phyloP scores from a whole-genome alignment of 2,113 vertebrate species.

The Enhydra lutris region DNA sequence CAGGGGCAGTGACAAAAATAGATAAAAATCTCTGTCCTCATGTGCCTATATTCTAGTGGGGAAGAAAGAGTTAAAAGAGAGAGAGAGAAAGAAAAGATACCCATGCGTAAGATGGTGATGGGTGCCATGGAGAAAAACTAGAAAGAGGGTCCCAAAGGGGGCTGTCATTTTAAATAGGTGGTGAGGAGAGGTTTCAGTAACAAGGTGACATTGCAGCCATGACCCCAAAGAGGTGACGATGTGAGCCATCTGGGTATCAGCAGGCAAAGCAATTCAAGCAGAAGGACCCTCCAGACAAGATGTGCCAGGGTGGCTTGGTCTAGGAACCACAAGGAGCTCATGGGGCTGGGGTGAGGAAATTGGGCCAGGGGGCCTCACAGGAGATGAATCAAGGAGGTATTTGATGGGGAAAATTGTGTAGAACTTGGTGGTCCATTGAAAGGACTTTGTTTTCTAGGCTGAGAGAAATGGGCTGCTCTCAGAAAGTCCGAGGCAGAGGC shows the following conservation, averaged over 20 bases:
- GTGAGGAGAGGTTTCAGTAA: not conserved
- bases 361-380: rapidly evolving
- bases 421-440: not conserved
- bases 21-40: not conserved
- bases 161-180: not conserved
- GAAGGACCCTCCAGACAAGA: not conserved
- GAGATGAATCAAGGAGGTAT: not conserved
- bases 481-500: not conserved
- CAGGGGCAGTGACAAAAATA: not conserved
- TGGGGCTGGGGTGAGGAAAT: not conserved
- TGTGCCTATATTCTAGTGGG: not conserved
- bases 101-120: not conserved
- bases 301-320: not conserved
- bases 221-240: not conserved
- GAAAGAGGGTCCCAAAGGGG: not conserved
- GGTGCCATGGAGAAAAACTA: not conserved
- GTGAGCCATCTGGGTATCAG: not conserved
- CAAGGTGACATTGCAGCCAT: not conserved
- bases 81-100: not conserved
- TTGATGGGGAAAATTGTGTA: not conserved
- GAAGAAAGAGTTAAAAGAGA: not conserved
- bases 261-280: not conserved
- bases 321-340: not conserved
- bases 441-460: not conserved
- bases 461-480: not conserved